phyloP scores from a whole-genome alignment of 1,140 invertebrate species.

The Heliconius eleuchia region DNA sequence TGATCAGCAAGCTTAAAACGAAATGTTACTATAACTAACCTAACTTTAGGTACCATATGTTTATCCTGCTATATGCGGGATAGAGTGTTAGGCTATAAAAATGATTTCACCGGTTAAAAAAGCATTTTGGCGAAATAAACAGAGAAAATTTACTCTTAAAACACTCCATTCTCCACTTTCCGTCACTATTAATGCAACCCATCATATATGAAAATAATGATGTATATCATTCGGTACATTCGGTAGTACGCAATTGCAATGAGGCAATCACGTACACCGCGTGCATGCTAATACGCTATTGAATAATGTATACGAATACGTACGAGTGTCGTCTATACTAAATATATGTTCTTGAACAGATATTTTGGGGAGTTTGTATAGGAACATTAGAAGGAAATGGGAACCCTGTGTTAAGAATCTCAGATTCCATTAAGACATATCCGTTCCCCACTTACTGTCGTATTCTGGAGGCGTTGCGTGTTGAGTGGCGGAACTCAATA shows the following conservation, averaged over 20 bases:
- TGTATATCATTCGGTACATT: background rate
- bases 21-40: too few relatives aligned
- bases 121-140: background rate
- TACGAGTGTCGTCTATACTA: background rate
- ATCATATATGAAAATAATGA: background rate
- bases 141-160: background rate
- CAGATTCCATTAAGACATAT: too few relatives aligned
- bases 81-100: background rate
- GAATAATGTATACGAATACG: background rate
- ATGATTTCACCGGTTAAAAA: too few relatives aligned
- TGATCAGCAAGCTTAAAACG: too few relatives aligned
- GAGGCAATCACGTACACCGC: background rate
- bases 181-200: background rate
- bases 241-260: conserved; percentile 12
- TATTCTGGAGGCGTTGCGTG: too few relatives aligned
- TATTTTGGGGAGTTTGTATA: background rate
- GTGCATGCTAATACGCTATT: background rate
- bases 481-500: too few relatives aligned
- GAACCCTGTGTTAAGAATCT: too few relatives aligned
- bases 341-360: background rate
- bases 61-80: too few relatives aligned
- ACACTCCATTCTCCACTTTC: background rate
- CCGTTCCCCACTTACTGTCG: too few relatives aligned
- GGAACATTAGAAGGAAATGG: background rate
- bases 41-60: background rate